Evolutionary conservation across 2,888 invertebrate genomes (phyloP).

Genomic region (Spisula subtruncata): DNA sequence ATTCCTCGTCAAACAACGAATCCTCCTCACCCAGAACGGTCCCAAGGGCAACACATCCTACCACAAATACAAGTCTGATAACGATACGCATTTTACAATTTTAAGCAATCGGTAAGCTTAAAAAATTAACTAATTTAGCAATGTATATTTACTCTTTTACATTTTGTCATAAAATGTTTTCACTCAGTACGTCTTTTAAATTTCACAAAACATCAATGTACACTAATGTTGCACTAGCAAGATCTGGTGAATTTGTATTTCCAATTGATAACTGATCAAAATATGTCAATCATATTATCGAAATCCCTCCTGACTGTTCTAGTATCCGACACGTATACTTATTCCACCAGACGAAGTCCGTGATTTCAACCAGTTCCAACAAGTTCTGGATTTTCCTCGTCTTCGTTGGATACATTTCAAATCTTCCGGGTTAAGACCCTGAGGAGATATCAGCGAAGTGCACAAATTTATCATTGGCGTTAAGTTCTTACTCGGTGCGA

Average conservation of each 20-base stretch:
- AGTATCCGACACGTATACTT: background rate
- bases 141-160: too few relatives aligned
- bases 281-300: background rate
- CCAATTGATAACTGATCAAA: background rate
- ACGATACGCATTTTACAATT: background rate
- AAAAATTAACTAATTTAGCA: background rate
- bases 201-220: background rate
- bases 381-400: background rate
- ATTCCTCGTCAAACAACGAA: conserved; percentile 56
- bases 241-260: background rate
- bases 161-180: too few relatives aligned
- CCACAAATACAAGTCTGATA: background rate
- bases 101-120: background rate
- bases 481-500: background rate
- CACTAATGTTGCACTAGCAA: background rate
- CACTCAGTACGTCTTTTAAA: too few relatives aligned
- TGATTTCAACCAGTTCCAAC: background rate
- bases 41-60: background rate
- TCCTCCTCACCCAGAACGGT: conserved; percentile 14
- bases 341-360: background rate
- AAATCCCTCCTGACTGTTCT: background rate
- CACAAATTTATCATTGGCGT: background rate
- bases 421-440: background rate
- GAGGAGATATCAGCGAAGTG: background rate
- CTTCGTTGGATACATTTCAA: background rate